A percentile compares a stretch with the other conserved stretches of the same genome.
Evolutionary conservation across 2,888 invertebrate genomes (phyloP).

Genomic region (Merodon equestris): DNA sequence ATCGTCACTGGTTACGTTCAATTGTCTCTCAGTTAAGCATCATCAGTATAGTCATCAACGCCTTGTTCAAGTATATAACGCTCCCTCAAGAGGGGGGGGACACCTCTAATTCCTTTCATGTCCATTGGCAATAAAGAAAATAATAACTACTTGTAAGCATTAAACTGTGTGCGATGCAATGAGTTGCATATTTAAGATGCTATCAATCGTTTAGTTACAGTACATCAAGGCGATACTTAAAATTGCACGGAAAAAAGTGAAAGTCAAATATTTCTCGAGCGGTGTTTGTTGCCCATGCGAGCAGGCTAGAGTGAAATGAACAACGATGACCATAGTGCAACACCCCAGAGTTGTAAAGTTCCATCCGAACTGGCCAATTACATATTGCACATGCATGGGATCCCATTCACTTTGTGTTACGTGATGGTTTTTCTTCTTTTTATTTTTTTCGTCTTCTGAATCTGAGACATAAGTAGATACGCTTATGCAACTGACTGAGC

Average conservation of each 20-base stretch:
- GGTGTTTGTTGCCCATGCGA: background rate
- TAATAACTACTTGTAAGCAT: too few species aligned
- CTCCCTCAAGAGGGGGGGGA: too few species aligned
- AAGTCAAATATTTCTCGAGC: slow-evolving; percentile 12
- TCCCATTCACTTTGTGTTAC: slow-evolving; percentile 41
- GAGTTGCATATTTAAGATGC: slow-evolving; percentile 23
- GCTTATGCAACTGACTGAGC: too few species aligned
- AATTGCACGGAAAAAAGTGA: slow-evolving; percentile 41
- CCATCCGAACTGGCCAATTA: slow-evolving; percentile 20
- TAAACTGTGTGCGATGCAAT: too few species aligned
- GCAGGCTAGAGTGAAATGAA: slow-evolving; percentile 6
- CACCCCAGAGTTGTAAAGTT: slow-evolving; percentile 15
- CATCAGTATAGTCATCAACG: too few species aligned
- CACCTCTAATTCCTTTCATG: too few species aligned
- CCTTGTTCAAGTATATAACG: too few species aligned
- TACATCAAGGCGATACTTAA: slow-evolving; percentile 20
- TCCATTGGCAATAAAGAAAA: too few species aligned
- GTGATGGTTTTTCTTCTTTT: slow-evolving; percentile 14
- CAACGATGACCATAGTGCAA: slow-evolving; percentile 23
- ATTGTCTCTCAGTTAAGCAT: too few species aligned
- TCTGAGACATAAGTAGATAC: too few species aligned
- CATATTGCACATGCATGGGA: slow-evolving; percentile 39
- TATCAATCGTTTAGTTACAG: slow-evolving; percentile 36
- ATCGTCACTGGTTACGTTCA: too few species aligned
- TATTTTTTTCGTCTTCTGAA: too few species aligned